Percentiles rank a stretch among this genome's conserved stretches.
Conservation (phyloP, 2,113 vertebrate species). For the Trachemys scripta region DNA sequence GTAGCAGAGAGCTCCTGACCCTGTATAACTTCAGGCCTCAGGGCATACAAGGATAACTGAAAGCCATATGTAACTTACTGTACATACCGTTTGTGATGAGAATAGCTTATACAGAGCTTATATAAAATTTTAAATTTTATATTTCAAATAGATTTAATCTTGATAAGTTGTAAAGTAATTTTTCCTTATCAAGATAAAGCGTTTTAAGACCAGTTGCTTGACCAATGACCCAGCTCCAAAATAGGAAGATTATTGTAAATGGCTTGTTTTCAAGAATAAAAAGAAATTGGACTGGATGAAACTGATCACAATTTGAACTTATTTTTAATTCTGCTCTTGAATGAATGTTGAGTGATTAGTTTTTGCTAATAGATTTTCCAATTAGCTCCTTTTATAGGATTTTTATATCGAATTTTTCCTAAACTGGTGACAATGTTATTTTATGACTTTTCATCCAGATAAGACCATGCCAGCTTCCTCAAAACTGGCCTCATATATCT, state of each 20-base stretch:
- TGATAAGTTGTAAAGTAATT: neutral
- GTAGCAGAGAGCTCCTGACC: neutral
- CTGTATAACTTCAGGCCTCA: neutral
- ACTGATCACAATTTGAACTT: neutral
- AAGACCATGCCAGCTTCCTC: neutral
- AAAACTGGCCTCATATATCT: neutral
- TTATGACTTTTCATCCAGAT: neutral
- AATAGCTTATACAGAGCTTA: neutral
- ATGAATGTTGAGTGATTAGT: neutral
- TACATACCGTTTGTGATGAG: neutral
- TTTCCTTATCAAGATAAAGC: neutral
- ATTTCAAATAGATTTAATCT: neutral
- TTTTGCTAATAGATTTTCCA: neutral
- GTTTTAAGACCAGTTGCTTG: neutral
- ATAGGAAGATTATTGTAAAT: neutral
- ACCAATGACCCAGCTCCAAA: neutral
- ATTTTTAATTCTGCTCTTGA: neutral
- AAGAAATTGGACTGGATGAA: neutral
- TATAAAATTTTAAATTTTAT: neutral
- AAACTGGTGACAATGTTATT: neutral
- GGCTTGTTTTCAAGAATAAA: neutral
- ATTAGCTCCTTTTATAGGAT: neutral
- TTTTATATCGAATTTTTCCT: neutral
- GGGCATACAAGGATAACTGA: neutral
- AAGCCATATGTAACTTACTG: neutral